phyloP scores from a whole-genome alignment of 2,113 vertebrate species.

The Bubalus kerabau region DNA sequence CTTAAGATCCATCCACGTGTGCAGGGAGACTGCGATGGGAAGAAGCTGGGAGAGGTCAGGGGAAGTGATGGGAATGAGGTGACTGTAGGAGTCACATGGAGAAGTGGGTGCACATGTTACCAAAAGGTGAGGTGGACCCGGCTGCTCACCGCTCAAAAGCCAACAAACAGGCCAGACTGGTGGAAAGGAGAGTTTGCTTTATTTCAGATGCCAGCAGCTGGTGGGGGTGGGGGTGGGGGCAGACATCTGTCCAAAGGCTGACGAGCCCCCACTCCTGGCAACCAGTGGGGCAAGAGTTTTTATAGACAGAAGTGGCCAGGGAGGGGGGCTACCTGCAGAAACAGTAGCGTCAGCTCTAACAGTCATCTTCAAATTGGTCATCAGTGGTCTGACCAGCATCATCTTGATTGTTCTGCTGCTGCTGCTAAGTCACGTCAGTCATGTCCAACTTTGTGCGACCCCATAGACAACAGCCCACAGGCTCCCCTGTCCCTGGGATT shows the following conservation, averaged over 20 bases:
- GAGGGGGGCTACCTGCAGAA: background rate
- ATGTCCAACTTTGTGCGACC: too few relatives aligned
- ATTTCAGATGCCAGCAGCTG: background rate
- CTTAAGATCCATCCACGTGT: background rate
- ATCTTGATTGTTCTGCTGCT: background rate
- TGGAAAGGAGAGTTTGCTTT: background rate
- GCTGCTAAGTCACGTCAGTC: too few relatives aligned
- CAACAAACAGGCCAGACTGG: background rate
- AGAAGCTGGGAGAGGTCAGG: background rate
- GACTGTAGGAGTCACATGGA: rapidly evolving
- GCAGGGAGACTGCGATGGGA: rapidly evolving
- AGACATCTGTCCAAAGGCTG: background rate
- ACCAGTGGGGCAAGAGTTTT: background rate
- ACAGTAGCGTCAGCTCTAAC: background rate
- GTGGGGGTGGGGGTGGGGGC: background rate
- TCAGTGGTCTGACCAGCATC: background rate
- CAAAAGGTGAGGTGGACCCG: background rate
- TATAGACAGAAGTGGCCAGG: background rate
- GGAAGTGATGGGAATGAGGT: background rate
- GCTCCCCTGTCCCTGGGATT: too few relatives aligned
- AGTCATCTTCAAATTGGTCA: background rate
- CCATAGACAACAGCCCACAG: too few relatives aligned
- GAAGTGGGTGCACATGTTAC: background rate
- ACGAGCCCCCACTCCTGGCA: background rate
- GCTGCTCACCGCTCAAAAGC: background rate